Base-by-base conservation (phyloP, 2,888 invertebrate genomes). In the Eudemis profundana region DNA sequence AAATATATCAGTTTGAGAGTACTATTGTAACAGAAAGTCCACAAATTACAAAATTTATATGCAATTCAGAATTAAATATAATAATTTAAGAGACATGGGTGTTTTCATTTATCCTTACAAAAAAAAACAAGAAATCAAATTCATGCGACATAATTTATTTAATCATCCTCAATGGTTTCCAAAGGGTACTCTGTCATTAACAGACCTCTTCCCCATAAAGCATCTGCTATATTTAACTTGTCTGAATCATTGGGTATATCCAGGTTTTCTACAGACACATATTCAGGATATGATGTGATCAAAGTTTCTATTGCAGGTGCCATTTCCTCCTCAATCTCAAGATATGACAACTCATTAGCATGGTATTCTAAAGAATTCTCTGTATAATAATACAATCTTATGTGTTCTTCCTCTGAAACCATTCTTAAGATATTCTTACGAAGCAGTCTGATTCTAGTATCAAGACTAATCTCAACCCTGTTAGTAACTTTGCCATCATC, bases 331-430 rank as follows among this genome's bases (percentile, higher is more conserved):
- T 95, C 94, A 67, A 98, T 93, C 81, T 97, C 97, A 68, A 98
- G 84, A 70, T 75, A 91, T 12, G 86, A 77, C 79, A 93, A 95
- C 33, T 97, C 97, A 79, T 94, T 95, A 36, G 95, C 97, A 79
- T 97, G 97, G 80, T 97, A 98, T 74, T 96, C 95, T 69, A 96
- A 93, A 0, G 96, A 95, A 86, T 99, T 99, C 78, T 98, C 97
- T 46, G 95, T 91, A 70, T 95, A 95, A 84, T 97, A 97, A 85
- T 97, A 98, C 33, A 98, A 77, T 53, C 94, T 93, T 17, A 95
- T 86, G 0, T 74, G 75, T 66, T 91, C 93, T 5, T 94, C 94
- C 76, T 96, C 96, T 19, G 93, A 85, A 0, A 96, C 94, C 75
- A 97, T 86, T 68, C 87, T 91, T 77, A 68, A 93, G 93, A 83